These are phyloP conservation scores for Macrophya annulata DNA, from an alignment of 2,888 invertebrate species.

Conservation along the genomic window DNA sequence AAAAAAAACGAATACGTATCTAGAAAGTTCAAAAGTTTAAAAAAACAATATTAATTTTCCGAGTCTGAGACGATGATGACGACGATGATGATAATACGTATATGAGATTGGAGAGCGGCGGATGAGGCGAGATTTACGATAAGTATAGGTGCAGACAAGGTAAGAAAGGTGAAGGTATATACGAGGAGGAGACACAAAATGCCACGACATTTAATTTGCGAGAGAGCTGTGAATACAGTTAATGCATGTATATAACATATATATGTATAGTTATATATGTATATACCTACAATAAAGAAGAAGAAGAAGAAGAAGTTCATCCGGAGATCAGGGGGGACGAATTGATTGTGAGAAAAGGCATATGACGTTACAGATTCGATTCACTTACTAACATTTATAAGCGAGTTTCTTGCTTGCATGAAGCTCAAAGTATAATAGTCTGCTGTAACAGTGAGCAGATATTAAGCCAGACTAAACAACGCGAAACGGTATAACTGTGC, in stretches of 20 bases:
- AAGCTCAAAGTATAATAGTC: background rate
- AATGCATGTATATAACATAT: background rate
- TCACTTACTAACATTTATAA: background rate
- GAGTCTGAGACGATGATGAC: background rate
- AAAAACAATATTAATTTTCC: background rate
- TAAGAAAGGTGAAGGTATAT: background rate
- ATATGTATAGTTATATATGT: background rate
- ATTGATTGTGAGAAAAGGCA: conserved; percentile 29
- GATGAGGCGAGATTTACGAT: background rate
- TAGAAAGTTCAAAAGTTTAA: background rate
- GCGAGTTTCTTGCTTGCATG: background rate
- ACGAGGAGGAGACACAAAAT: background rate
- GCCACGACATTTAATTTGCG: conserved; percentile 31
- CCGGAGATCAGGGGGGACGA: background rate
- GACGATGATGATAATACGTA: background rate
- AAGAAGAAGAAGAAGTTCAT: conserved; percentile 3
- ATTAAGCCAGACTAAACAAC: conserved; percentile 26
- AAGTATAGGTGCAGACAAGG: background rate
- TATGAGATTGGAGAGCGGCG: background rate
- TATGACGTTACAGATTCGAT: conserved; percentile 48
- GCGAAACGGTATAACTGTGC: background rate
- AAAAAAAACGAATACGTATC: background rate
- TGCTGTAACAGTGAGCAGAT: background rate
- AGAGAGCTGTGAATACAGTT: conserved; percentile 21
- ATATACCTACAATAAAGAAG: background rate